A percentile compares a stretch with the other conserved stretches of the same genome.
phyloP scores from a whole-genome alignment of 2,888 invertebrate genomes.

The Lepidocyrtoides sp. region DNA sequence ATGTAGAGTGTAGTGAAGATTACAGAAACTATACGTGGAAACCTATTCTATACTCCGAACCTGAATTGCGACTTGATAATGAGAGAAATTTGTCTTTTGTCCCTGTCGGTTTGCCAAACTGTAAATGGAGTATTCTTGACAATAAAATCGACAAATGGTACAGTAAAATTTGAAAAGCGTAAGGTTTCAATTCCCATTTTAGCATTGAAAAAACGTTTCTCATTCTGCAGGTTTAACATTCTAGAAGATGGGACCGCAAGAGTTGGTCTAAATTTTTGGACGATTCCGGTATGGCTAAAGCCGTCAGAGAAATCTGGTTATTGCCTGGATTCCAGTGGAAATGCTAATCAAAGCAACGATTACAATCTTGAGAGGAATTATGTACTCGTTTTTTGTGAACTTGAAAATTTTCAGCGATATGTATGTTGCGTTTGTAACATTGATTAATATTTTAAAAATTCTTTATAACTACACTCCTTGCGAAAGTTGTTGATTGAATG shows the following conservation, averaged over 20 bases:
- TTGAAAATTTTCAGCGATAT: slow-evolving; percentile 32
- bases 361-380: background rate
- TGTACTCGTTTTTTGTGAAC: slow-evolving; percentile 39
- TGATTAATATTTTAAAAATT: background rate
- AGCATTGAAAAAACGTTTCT: background rate
- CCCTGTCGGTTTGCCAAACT: slow-evolving; percentile 9
- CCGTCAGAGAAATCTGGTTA: background rate
- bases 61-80: slow-evolving; percentile 7
- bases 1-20: too few species aligned
- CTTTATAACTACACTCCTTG: background rate
- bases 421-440: too few species aligned
- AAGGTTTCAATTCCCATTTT: too few species aligned
- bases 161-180: background rate
- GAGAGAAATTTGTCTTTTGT: background rate
- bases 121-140: slow-evolving; percentile 2
- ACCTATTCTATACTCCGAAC: slow-evolving; percentile 23
- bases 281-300: slow-evolving; percentile 42
- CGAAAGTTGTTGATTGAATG: too few species aligned
- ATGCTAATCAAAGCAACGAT: background rate
- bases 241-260: background rate
- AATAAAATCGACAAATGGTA: slow-evolving; percentile 45
- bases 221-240: slow-evolving; percentile 48
- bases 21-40: too few species aligned
- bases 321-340: slow-evolving; percentile 1
- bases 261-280: slow-evolving; percentile 64